These are phyloP conservation scores for Drosophila ficusphila DNA, from an alignment of 1,140 invertebrate genomes.

Conservation along the genomic window DNA sequence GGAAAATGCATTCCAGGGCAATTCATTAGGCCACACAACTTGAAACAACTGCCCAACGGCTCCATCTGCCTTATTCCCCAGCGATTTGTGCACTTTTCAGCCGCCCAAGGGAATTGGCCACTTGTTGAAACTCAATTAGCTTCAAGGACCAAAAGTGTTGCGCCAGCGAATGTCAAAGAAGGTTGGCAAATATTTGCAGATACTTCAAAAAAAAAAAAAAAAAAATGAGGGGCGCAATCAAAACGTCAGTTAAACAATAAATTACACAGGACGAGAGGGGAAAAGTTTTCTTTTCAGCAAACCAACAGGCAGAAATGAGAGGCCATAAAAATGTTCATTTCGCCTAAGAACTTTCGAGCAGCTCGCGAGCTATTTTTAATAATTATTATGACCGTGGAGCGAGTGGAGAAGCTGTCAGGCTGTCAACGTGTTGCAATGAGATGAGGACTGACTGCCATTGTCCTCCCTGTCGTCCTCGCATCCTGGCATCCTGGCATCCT, in stretches of 20 bases:
- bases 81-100: conserved; percentile 26
- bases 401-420: conserved; percentile 35
- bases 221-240: conserved; percentile 65
- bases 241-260: conserved; percentile 72
- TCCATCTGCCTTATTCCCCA: neutral
- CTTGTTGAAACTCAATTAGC: conserved; percentile 75
- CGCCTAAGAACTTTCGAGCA: conserved; percentile 47
- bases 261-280: conserved; percentile 30
- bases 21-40: conserved; percentile 36
- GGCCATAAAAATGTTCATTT: conserved; percentile 27
- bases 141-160: conserved; percentile 38
- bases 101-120: conserved; percentile 12
- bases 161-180: conserved; percentile 52
- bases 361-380: conserved; percentile 67
- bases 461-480: too few species aligned
- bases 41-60: neutral
- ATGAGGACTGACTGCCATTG: conserved; percentile 23
- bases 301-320: neutral
- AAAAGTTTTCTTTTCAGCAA: neutral
- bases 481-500: too few species aligned
- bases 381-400: conserved; percentile 58
- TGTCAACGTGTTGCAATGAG: conserved; percentile 46
- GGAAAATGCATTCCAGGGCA: conserved; percentile 4
- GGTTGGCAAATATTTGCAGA: conserved; percentile 67
- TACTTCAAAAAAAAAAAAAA: conserved; percentile 37